A percentile compares a stretch with the other conserved stretches of the same genome.
Evolutionary conservation across 2,113 vertebrate species (phyloP).

Genomic region (Australoheros scitulus): DNA sequence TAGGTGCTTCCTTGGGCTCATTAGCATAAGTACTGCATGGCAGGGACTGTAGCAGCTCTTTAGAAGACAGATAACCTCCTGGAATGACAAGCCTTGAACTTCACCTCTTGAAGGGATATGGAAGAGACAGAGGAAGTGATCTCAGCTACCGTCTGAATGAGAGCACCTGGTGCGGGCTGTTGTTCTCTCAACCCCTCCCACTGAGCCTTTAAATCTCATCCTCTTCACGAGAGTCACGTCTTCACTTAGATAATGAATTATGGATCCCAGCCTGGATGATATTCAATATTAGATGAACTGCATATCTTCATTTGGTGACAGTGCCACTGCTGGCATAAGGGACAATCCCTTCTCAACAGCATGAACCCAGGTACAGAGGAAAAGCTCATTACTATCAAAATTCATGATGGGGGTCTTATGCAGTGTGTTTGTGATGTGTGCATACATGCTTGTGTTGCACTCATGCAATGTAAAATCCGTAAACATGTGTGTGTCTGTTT

Average conservation of each 20-base stretch:
- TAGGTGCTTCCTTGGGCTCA: slow-evolving; percentile 46
- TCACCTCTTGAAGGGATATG: slow-evolving; percentile 40
- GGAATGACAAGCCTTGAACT: slow-evolving; percentile 62
- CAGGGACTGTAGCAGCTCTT: slow-evolving; percentile 31
- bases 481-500: slow-evolving; percentile 5
- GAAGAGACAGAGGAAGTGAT: slow-evolving; percentile 47
- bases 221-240: slow-evolving; percentile 74
- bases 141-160: slow-evolving; percentile 60
- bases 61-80: slow-evolving; percentile 60
- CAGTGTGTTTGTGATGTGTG: slow-evolving; percentile 2
- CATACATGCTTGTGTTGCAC: slow-evolving; percentile 24
- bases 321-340: slow-evolving; percentile 51
- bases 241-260: slow-evolving; percentile 80
- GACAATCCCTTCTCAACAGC: slow-evolving; percentile 65
- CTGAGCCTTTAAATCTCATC: slow-evolving; percentile 74
- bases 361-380: slow-evolving; percentile 52
- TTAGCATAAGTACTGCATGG: slow-evolving; percentile 54
- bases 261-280: slow-evolving; percentile 73
- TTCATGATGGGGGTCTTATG: slow-evolving; percentile 65
- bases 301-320: slow-evolving; percentile 75
- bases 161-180: slow-evolving; percentile 55
- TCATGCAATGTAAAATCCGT: slow-evolving; percentile 4
- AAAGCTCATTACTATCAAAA: slow-evolving; percentile 72
- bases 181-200: slow-evolving; percentile 62
- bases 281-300: slow-evolving; percentile 80